These are phyloP conservation scores for Suricata suricatta DNA, from an alignment of 2,113 vertebrate species.

Conservation along the genomic window DNA sequence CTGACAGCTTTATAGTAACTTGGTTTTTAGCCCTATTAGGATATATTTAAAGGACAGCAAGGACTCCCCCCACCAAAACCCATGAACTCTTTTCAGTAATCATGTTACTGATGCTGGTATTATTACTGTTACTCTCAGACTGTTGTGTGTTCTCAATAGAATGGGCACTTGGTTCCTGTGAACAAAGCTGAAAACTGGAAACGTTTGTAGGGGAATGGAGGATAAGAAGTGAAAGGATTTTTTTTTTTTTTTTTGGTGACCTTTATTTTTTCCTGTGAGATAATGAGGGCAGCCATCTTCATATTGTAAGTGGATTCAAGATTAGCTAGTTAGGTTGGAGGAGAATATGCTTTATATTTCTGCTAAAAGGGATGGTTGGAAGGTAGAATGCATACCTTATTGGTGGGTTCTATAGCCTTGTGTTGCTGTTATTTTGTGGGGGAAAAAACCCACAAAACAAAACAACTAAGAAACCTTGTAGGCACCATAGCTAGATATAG, in stretches of 20 bases:
- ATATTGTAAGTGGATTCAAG: background rate
- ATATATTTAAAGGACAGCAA: background rate
- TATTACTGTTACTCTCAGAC: background rate
- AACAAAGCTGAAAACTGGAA: background rate
- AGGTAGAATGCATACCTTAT: background rate
- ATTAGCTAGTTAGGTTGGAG: background rate
- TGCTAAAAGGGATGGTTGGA: background rate
- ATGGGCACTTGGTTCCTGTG: background rate
- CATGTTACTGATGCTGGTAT: background rate
- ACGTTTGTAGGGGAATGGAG: background rate
- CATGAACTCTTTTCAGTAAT: background rate
- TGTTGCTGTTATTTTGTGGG: background rate
- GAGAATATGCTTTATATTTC: background rate
- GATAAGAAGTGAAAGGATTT: background rate
- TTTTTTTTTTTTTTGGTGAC: background rate
- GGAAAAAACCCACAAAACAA: too few species aligned
- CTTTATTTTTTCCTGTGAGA: background rate
- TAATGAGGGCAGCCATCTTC: background rate
- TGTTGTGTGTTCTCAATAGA: background rate
- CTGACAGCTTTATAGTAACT: background rate
- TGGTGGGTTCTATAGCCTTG: background rate
- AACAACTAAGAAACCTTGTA: background rate
- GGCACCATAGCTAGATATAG: background rate
- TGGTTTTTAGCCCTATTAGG: background rate
- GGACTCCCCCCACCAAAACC: background rate